A percentile compares a stretch with the other conserved stretches of the same genome.
phyloP scores from a whole-genome alignment of 2,113 vertebrate genomes.

The Upupa epops region DNA sequence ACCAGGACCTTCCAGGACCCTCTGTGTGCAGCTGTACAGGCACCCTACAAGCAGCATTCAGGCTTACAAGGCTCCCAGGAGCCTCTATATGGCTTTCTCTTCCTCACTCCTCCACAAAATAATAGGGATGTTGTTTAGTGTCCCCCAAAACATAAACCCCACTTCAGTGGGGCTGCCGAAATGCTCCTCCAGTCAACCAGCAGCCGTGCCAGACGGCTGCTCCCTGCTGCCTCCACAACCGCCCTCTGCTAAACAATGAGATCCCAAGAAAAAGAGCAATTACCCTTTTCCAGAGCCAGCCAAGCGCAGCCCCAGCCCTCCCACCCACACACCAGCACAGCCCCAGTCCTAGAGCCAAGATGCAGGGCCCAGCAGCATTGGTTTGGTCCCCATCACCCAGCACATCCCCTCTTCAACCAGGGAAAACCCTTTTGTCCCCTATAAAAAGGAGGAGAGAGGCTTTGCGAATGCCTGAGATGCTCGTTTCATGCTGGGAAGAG shows the following conservation, averaged over 20 bases:
- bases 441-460: accelerated
- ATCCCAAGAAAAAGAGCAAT: conserved; percentile 11
- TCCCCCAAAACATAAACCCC: not conserved
- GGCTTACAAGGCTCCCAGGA: not conserved
- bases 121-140: accelerated
- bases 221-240: not conserved
- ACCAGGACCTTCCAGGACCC: not conserved
- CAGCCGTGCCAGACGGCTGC: not conserved
- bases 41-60: not conserved
- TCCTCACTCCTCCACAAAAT: not conserved
- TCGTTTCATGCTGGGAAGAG: accelerated
- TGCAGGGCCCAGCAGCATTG: accelerated
- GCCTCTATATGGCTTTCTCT: not conserved
- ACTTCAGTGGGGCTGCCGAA: accelerated
- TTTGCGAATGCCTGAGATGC: not conserved
- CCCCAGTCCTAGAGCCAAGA: not conserved
- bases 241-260: not conserved
- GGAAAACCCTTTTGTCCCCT: not conserved
- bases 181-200: not conserved
- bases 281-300: not conserved
- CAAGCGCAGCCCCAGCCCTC: not conserved
- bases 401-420: not conserved
- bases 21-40: not conserved
- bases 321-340: not conserved
- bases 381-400: accelerated